Conservation (phyloP, 2,113 vertebrate genomes). For the Ceratotherium simum region DNA sequence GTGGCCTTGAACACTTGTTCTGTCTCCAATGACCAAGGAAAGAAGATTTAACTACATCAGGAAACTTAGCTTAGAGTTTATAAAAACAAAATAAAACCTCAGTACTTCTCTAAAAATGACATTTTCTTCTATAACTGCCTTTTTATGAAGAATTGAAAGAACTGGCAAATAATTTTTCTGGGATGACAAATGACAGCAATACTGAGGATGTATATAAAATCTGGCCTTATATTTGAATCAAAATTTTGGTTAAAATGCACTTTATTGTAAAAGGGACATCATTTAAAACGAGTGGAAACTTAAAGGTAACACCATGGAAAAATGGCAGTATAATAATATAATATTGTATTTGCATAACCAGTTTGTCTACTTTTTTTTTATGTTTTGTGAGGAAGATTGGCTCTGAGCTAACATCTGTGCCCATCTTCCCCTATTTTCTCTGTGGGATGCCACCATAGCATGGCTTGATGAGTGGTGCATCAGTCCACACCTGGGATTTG, state of each 20-base stretch:
- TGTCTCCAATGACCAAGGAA: not conserved
- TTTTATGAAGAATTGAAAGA: not conserved
- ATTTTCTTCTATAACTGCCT: not conserved
- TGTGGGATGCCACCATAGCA: too few relatives aligned
- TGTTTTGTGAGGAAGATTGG: too few relatives aligned
- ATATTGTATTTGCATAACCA: not conserved
- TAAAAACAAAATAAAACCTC: slow-evolving; percentile 11
- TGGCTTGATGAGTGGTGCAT: too few relatives aligned
- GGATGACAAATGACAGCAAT: not conserved
- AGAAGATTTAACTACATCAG: not conserved
- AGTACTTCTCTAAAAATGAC: not conserved
- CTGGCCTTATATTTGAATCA: not conserved
- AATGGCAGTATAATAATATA: not conserved
- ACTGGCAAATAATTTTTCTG: not conserved
- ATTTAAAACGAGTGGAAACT: not conserved
- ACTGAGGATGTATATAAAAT: not conserved
- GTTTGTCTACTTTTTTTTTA: not conserved
- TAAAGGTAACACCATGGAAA: not conserved
- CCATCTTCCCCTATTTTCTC: too few relatives aligned
- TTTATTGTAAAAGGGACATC: not conserved
- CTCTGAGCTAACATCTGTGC: too few relatives aligned
- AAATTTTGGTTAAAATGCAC: not conserved
- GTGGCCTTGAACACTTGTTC: not conserved
- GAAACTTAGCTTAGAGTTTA: not conserved
- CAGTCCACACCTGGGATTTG: too few relatives aligned